Evolutionary conservation across 2,113 vertebrate genomes (phyloP).

Genomic region (Otis tarda): DNA sequence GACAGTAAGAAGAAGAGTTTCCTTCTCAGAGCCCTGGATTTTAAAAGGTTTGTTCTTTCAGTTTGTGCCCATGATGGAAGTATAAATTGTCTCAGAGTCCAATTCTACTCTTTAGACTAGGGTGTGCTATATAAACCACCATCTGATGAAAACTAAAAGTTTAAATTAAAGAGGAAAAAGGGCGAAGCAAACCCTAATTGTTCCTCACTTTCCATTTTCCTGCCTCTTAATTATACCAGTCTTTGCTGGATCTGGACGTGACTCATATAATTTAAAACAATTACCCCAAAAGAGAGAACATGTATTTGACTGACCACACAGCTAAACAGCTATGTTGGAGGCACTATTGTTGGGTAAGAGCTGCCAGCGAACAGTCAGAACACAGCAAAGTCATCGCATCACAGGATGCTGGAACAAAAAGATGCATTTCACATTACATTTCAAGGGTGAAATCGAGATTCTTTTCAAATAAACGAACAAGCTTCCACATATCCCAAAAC

Average conservation of each 20-base stretch:
- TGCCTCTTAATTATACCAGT: not conserved
- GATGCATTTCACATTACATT: not conserved
- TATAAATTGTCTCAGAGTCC: not conserved
- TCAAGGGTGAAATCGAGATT: not conserved
- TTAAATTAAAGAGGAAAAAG: conserved; percentile 8
- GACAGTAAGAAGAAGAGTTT: not conserved
- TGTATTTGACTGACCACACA: conserved; percentile 30
- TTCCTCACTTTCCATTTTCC: conserved; percentile 36
- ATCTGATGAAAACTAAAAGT: not conserved
- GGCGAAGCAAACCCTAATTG: conserved; percentile 19
- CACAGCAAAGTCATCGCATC: not conserved
- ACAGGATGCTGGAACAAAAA: not conserved
- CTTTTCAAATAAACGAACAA: not conserved
- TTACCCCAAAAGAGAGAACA: not conserved
- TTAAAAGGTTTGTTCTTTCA: not conserved
- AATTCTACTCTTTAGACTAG: not conserved
- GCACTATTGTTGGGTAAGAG: not conserved
- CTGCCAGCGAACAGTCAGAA: conserved; percentile 17
- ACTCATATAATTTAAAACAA: conserved; percentile 30
- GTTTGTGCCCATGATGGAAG: not conserved
- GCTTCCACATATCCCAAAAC: not conserved
- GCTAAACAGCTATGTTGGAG: not conserved
- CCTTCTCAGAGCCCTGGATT: not conserved
- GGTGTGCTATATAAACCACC: conserved; percentile 9
- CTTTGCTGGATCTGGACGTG: not conserved